Percentiles rank a stretch among this genome's conserved stretches.
These are phyloP conservation scores for Henricia sp. DNA, from an alignment of 53 echinoderm and acorn worm genomes.

Conservation along the genomic window DNA sequence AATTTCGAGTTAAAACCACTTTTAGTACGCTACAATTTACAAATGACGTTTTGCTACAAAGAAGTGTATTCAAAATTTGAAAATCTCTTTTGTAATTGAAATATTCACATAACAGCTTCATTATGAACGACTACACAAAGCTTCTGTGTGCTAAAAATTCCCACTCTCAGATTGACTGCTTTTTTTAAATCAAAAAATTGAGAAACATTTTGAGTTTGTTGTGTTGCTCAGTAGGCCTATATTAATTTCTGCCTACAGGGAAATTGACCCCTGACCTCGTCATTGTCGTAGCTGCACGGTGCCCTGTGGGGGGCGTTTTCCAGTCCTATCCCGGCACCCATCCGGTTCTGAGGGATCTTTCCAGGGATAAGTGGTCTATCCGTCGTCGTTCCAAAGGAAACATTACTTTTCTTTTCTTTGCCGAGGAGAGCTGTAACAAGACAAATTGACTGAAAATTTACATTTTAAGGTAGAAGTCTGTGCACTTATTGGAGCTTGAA, in stretches of 20 bases:
- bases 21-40: background rate
- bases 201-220: background rate
- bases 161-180: no score
- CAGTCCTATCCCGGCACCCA: conserved; percentile 72
- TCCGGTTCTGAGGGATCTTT: conserved; percentile 81
- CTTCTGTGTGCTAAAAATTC: no score
- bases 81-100: no score
- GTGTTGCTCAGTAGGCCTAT: no score
- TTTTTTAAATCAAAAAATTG: no score
- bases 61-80: no score
- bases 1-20: background rate
- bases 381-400: conserved; percentile 92
- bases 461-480: background rate
- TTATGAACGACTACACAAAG: no score
- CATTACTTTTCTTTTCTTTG: conserved; percentile 90
- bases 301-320: conserved; percentile 81
- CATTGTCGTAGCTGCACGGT: conserved; percentile 91
- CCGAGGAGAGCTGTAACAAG: conserved; percentile 81
- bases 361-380: conserved; percentile 84
- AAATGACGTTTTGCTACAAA: no score
- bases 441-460: background rate
- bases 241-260: background rate
- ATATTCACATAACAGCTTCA: no score
- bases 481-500: background rate
- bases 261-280: conserved; percentile 68